These are phyloP conservation scores for Acheta domesticus DNA, from an alignment of 2,888 invertebrate species.

Conservation along the genomic window DNA sequence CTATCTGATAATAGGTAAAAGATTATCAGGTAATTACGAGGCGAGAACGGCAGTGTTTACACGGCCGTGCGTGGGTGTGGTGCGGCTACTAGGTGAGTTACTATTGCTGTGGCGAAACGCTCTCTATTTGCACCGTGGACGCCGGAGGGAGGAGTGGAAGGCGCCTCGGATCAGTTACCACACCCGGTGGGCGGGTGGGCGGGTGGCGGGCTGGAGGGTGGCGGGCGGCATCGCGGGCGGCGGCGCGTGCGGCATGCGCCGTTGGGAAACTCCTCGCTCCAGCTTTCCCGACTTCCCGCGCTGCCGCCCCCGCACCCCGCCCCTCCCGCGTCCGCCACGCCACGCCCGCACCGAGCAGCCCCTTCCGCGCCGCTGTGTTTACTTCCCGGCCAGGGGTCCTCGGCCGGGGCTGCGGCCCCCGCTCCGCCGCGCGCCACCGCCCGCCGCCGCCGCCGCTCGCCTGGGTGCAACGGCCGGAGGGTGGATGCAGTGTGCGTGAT, in stretches of 20 bases:
- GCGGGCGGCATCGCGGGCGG: constrained; percentile 12
- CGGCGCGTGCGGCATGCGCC: constrained; percentile 32
- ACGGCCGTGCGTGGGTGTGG: too few relatives aligned
- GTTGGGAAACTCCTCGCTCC: constrained; percentile 11
- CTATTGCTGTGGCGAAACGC: too few relatives aligned
- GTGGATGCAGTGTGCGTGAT: constrained; percentile 24
- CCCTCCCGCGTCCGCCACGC: too few relatives aligned
- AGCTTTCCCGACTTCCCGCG: constrained; percentile 37
- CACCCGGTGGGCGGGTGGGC: too few relatives aligned
- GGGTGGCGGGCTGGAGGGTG: not conserved
- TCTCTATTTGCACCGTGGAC: too few relatives aligned
- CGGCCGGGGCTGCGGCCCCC: constrained; percentile 30
- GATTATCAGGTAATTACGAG: too few relatives aligned
- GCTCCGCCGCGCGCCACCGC: constrained; percentile 28
- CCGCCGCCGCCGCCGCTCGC: constrained; percentile 32
- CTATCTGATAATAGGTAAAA: too few relatives aligned
- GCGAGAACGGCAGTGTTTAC: too few relatives aligned
- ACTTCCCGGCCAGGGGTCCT: constrained; percentile 34
- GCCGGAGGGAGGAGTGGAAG: too few relatives aligned
- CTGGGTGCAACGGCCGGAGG: constrained; percentile 32
- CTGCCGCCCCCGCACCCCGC: constrained; percentile 38
- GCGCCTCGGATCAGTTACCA: too few relatives aligned
- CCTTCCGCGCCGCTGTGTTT: too few relatives aligned
- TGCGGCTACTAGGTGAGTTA: too few relatives aligned
- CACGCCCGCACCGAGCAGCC: constrained; percentile 32